Base-by-base conservation (phyloP, 2,888 invertebrate species). In the Stictocephala bisonia region DNA sequence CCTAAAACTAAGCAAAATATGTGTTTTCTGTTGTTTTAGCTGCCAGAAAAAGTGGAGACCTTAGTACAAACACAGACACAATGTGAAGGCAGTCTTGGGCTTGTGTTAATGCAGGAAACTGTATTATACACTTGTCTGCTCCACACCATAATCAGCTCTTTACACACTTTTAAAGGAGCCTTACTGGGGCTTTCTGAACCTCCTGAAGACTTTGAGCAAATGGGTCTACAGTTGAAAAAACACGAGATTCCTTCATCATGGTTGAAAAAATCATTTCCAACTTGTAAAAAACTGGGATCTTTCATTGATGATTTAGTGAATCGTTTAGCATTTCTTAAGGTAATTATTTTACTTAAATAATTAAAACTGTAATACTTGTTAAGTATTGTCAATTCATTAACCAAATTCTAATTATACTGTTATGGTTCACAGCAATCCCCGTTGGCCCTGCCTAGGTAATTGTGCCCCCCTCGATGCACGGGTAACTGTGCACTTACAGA, bases 191-290 rank as follows among this genome's bases (percentile, higher is more conserved):
- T 93, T 44, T 90, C 95, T 69, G 93, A 94, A 1, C 94, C 97
- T 94, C 93, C 95, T 0, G 90, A 92, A 0, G 92, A 91, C 22
- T 84, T 96, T 75, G 96, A 97, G 83, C 85, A 88, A 11, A 86
- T 95, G 73, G 86, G 91, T 2, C 86, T 84, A 76, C 89, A 91
- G 41, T 88, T 96, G 82, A 83, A 93, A 53, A 86, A 91, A 20
- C 90, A 92, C 15, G 90, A 87, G 80, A 91, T 96, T 76, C 97
- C 97, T 0, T 86, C 87, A 1, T 89, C 90, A 79, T 97, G 97
- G 97, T 85, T 87, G 68, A 90, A 89, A 79, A 89, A 91, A 20
- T 96, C 96, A 0, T 97, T 96, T 84, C 95, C 96, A 0, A 95
- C 94, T 79, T 86, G 95, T 27, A 97, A 96, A 83, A 91, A 93